phyloP scores from a whole-genome alignment of 2,888 invertebrate genomes.

The Atrina japonica region DNA sequence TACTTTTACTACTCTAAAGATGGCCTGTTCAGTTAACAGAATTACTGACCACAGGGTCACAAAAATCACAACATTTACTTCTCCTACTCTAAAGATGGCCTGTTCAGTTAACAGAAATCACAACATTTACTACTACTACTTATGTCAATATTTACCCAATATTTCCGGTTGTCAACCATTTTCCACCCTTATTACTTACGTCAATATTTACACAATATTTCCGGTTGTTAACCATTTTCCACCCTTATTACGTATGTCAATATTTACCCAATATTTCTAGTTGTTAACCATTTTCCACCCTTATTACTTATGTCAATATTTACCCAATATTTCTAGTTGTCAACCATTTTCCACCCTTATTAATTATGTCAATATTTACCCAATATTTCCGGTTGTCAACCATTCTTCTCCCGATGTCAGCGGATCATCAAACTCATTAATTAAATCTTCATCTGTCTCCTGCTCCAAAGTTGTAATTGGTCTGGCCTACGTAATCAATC shows the following conservation, averaged over 20 bases:
- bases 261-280: constrained; percentile 86
- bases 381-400: constrained; percentile 87
- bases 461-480: constrained; percentile 88
- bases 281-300: constrained; percentile 86
- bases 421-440: constrained; percentile 89
- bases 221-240: constrained; percentile 87
- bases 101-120: too few species aligned
- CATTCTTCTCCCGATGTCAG: constrained; percentile 86
- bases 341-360: constrained; percentile 85
- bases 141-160: constrained; percentile 83
- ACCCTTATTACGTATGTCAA: too few species aligned
- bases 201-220: constrained; percentile 84
- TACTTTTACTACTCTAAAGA: too few species aligned
- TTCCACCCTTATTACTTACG: too few species aligned
- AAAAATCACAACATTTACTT: too few species aligned
- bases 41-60: too few species aligned
- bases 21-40: too few species aligned
- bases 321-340: constrained; percentile 88
- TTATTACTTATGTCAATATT: too few species aligned
- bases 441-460: constrained; percentile 89
- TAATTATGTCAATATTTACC: constrained; percentile 83
- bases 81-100: too few species aligned
- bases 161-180: constrained; percentile 87
- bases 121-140: too few species aligned
- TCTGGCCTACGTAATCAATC: constrained; percentile 86